Percentiles rank a stretch among this genome's conserved stretches.
These are phyloP conservation scores for Andrena bucephala DNA, from an alignment of 2,888 invertebrate genomes.

Conservation along the genomic window DNA sequence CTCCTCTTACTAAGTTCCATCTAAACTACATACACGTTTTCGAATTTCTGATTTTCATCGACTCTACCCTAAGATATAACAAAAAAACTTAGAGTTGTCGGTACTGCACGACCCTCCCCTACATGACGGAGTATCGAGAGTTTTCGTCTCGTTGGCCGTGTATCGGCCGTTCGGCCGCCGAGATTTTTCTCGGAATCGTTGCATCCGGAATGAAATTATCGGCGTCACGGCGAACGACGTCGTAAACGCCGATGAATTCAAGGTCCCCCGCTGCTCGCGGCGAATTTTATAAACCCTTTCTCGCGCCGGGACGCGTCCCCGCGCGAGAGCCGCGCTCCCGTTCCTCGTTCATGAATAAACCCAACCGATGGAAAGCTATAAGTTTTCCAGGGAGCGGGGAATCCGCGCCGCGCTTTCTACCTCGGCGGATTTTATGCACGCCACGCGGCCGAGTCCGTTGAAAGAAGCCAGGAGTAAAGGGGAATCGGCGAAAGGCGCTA, in stretches of 20 bases:
- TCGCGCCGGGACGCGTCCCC: background rate
- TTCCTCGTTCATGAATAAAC: slow-evolving; percentile 40
- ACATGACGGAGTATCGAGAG: background rate
- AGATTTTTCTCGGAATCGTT: background rate
- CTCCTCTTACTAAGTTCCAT: too few species aligned
- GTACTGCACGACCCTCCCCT: too few species aligned
- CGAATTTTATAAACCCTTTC: slow-evolving; percentile 1
- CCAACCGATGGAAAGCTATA: slow-evolving; percentile 15
- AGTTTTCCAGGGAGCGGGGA: background rate
- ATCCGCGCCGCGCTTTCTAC: slow-evolving; percentile 14
- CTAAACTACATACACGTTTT: too few species aligned
- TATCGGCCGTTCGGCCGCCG: background rate
- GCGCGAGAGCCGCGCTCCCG: background rate
- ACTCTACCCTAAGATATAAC: too few species aligned
- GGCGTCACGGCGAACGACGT: slow-evolving; percentile 2
- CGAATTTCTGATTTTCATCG: too few species aligned
- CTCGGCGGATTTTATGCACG: background rate
- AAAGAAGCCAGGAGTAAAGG: background rate
- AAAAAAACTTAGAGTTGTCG: too few species aligned
- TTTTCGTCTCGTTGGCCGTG: background rate
- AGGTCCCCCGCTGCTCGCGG: background rate
- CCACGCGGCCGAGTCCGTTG: background rate
- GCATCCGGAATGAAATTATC: slow-evolving; percentile 10
- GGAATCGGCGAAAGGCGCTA: background rate
- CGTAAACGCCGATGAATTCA: slow-evolving; percentile 14